phyloP scores from a whole-genome alignment of 2,888 invertebrate species.

The Lepetodrilus schrolli region DNA sequence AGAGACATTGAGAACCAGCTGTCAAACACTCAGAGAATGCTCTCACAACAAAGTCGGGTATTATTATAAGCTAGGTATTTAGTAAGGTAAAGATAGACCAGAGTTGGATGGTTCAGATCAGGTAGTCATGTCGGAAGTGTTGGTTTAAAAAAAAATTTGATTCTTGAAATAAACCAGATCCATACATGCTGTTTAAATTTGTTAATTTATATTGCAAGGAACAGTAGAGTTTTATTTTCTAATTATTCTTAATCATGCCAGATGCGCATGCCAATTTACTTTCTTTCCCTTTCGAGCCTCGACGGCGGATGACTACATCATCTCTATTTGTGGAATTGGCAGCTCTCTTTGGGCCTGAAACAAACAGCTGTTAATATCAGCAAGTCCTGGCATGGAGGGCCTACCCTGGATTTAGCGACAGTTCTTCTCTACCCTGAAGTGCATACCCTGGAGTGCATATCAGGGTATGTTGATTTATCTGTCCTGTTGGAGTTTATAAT shows the following conservation, averaged over 20 bases:
- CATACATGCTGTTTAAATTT: background rate
- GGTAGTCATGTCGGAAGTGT: no score
- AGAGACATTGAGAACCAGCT: no score
- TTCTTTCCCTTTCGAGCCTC: constrained; percentile 29
- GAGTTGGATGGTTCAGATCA: background rate
- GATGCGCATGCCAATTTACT: constrained; percentile 32
- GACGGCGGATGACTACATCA: background rate
- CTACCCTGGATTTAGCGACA: no score
- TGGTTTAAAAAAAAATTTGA: no score
- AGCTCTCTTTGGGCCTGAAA: constrained; percentile 11
- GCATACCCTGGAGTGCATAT: no score
- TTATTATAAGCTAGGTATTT: no score
- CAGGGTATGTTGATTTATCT: no score
- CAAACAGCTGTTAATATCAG: background rate
- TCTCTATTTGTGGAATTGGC: constrained; percentile 5
- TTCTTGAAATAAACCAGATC: no score
- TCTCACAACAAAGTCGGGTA: no score
- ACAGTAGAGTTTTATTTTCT: background rate
- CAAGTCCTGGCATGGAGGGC: background rate
- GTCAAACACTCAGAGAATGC: no score
- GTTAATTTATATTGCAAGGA: background rate
- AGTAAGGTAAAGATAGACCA: background rate
- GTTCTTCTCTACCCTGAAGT: no score
- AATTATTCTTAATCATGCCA: background rate
- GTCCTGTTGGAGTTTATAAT: no score